Evolutionary conservation across 2,113 vertebrate species (phyloP), one percentile per base, ranked within the genome.

Genomic region (Vicugna pacos): DNA sequence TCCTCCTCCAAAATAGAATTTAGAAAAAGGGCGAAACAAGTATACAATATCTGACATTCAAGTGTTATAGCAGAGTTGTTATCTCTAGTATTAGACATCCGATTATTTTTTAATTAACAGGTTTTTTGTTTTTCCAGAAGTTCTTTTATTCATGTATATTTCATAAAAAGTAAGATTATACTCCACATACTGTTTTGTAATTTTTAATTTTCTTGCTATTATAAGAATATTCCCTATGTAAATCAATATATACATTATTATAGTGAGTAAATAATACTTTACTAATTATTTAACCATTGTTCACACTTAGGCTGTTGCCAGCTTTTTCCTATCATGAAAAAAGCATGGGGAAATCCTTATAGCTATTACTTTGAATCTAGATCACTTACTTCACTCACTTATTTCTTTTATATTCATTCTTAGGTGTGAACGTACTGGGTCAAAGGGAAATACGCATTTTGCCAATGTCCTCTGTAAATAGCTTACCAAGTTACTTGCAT

Each of bases 71-170:
- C 96, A 93, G 5, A 94, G 77, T 95, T 98, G 92, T 97, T 97
- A 72, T 93, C 96, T 97, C 94, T 98, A 94, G 89, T 96, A 97
- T 98, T 95, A 97, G 94, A 98, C 96, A 96, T 98, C 98, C 98
- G 32, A 87, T 52, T 26, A 50, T 81, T 92, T 80, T 89, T 46
- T 28, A 86, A 38, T n/a, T 89, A 86, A 82, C 2, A 26, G 9
- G 7, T 26, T 67, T 58, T 62, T 60, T 75, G 17, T 69, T 14
- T 81, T 87, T 35, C 24, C 42, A 50, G 38, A 97, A 89, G 58
- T 93, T 64, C 15, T 80, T 79, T 72, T n/a, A 79, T n/a, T 38
- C 1, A 16, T 19, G 0, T 70, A 26, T 85, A 50, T 87, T 96
- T 93, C 48, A 32, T 35, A 70, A 69, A 93, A 92, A 32, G 0